These are phyloP conservation scores for Myiotriccus ornatus DNA, from an alignment of 2,797 vertebrate species.

Conservation along the genomic window DNA sequence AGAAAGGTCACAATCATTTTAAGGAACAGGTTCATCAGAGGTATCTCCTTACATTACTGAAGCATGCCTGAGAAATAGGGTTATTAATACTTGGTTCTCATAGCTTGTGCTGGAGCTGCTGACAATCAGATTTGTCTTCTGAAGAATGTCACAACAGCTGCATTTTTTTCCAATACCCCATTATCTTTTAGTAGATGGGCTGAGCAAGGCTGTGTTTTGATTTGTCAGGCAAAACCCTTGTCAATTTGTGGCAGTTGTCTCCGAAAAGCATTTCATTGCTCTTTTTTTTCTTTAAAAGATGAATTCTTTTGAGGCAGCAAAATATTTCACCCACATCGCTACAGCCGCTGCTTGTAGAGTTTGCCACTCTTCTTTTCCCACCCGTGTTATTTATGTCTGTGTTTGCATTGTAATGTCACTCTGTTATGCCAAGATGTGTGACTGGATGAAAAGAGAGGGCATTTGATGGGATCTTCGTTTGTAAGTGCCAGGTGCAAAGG, in stretches of 20 bases:
- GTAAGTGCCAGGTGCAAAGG: background rate
- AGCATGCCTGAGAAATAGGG: background rate
- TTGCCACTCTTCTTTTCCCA: background rate
- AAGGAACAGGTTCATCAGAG: background rate
- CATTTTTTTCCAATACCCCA: background rate
- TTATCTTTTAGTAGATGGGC: background rate
- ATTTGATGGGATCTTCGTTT: background rate
- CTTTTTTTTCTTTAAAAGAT: background rate
- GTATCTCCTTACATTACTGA: background rate
- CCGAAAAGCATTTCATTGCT: background rate
- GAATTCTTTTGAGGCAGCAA: background rate
- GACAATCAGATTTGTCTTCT: background rate
- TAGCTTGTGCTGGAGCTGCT: background rate
- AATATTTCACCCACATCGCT: background rate
- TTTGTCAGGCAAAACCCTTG: background rate
- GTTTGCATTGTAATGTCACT: background rate
- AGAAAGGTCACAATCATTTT: background rate
- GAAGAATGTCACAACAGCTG: background rate
- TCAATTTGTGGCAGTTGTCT: background rate
- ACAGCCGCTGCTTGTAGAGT: background rate
- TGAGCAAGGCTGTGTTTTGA: background rate
- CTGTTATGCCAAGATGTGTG: background rate
- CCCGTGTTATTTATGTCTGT: accelerated
- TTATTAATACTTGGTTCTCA: background rate
- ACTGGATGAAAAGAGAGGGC: background rate